Base-by-base conservation (phyloP, 2,113 vertebrate species). In the Xyrauchen texanus region DNA sequence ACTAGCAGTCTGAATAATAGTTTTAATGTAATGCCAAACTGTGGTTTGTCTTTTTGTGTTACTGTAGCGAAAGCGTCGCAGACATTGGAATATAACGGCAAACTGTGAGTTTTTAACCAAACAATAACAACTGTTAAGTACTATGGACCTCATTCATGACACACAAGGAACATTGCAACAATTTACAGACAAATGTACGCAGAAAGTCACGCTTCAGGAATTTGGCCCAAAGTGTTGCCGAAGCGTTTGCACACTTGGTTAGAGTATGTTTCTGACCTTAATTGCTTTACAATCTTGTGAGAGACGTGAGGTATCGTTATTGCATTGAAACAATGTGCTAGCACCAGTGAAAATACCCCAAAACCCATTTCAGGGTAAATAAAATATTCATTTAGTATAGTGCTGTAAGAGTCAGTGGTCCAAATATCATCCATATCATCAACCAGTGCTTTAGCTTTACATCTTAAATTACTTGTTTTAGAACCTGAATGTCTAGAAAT, bases 361-460 rank as follows among this genome's bases (percentile, higher is more conserved):
- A 78, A 68, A 72, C 69, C 11, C 6, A 60, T 65, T 69, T 71
- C 15, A 69, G 77, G 61, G 58, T 79, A 11, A 15, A 44, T 79
- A 11, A 15, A 44, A 13, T 4, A 66, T 62, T 65, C 55, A 79
- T 49, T 52, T 49, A 53, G 67, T 52, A 55, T 64, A 53, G 79
- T 45, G 64, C 71, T 16, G 2, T 34, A 8, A 52, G 12, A 16
- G 34, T 46, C 47, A 63, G 47, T 34, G 15, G 52, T 53, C 71
- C 69, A 8, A 8, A 34, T 7, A 21, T 34, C 44, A 67, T 49
- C 53, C n/a, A n/a, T 65, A 8, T 16, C 44, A 67, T 49, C 53
- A 76, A 73, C 67, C 80, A 85, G 83, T 79, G 80, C 83, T 82
- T 82, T 13, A 68, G 64, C 57, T 34, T 34, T 34, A n/a, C 68